Evolutionary conservation across 53 echinoderm and acorn worm species (phyloP), one percentile per base, ranked within the genome.

Genomic region (Astropecten irregularis): DNA sequence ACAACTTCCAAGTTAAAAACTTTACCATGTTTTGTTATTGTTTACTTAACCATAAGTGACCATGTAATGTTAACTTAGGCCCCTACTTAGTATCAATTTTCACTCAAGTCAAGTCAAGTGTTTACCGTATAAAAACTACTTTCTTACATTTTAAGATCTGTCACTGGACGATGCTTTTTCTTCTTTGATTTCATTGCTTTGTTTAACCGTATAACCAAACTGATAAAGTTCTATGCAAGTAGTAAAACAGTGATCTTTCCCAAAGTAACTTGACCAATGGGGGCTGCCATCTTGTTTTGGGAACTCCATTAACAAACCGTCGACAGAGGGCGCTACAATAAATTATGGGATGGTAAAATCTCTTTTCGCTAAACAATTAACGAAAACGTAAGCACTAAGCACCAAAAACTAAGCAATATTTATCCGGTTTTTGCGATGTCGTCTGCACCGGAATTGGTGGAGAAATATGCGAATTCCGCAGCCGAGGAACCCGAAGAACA

Each of bases 361-460:
- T 8, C 61, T 79, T 79, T 62, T 79, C 79, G 79, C 79, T 79
- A 79, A 79, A 79, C 79, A 79, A 79, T 79, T 44, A 79, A 79
- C 47, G 30, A 47, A 47, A 46, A 56, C 62, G 79, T 79, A 79
- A 79, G 79, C 79, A 79, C 79, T 79, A 46, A 79, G 62, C 76
- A 57, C 76, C 15, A 76, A 57, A 71, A 38, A 69, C 44, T 69
- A 69, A 69, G 69, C 69, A 69, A 27, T 69, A 44, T 69, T 69
- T 69, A n/a, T 53, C 8, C 53, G 34, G 51, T 73, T 73, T 73
- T 79, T 9, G 59, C 60, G 40, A 59, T 79, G 79, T 79, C 79
- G 79, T 79, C 79, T 79, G 79, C 79, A 23, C 29, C 29, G 21
- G 61, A 79, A 20, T 61, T 79, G 20, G 44, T 4, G 18, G 25